phyloP scores from a whole-genome alignment of 2,797 vertebrate species.

The Coregonus sp. region DNA sequence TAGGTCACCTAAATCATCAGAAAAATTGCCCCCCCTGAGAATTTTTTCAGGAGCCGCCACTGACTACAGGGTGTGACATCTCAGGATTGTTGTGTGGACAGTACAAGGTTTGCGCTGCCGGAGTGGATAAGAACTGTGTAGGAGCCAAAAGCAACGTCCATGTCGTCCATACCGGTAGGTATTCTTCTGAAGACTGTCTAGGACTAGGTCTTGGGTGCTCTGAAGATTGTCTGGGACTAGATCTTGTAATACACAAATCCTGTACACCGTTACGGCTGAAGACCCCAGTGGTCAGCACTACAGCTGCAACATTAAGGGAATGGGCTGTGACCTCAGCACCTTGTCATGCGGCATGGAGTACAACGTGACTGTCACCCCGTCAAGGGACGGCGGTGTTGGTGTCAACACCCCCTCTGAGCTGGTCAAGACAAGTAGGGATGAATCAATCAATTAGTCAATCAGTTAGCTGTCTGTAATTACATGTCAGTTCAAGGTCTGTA shows the following conservation, averaged over 20 bases:
- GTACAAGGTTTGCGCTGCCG: slow-evolving; percentile 69
- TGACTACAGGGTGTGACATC: slow-evolving; percentile 66
- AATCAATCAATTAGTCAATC: background rate
- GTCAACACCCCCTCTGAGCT: slow-evolving; percentile 45
- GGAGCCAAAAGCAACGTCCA: slow-evolving; percentile 63
- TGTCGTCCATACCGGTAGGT: slow-evolving; percentile 64
- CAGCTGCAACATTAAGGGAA: slow-evolving; percentile 58
- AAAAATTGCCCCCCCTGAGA: too few species aligned
- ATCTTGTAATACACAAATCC: too few species aligned
- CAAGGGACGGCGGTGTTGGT: slow-evolving; percentile 64
- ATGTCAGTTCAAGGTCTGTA: too few species aligned
- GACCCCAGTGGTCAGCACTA: slow-evolving; percentile 22
- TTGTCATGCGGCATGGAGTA: slow-evolving; percentile 73
- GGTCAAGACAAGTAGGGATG: slow-evolving; percentile 66
- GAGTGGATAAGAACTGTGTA: slow-evolving; percentile 61
- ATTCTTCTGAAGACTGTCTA: background rate
- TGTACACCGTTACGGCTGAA: slow-evolving; percentile 53
- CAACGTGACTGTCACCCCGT: slow-evolving; percentile 68
- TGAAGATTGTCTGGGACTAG: too few species aligned
- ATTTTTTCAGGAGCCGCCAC: too few species aligned
- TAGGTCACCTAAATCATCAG: too few species aligned
- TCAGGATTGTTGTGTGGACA: slow-evolving; percentile 68
- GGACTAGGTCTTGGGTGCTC: too few species aligned
- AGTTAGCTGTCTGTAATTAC: background rate
- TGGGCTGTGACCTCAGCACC: slow-evolving; percentile 56